These are phyloP conservation scores for Coregonus ussuriensis DNA, from an alignment of 2,797 vertebrate genomes.

Conservation along the genomic window DNA sequence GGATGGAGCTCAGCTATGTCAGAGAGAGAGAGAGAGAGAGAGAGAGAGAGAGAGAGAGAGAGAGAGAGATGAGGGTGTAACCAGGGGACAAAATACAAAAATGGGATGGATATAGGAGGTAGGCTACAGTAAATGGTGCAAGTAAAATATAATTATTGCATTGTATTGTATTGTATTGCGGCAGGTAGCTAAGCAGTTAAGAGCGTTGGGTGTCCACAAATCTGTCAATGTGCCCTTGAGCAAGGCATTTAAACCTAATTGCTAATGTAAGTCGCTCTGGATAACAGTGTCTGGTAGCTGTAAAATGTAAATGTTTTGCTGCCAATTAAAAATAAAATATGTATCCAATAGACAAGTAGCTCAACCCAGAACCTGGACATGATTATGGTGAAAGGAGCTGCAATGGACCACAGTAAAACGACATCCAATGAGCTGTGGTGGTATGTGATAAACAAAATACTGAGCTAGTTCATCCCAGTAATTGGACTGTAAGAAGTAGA, in stretches of 20 bases:
- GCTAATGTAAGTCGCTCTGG: too few relatives aligned
- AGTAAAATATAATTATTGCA: neutral
- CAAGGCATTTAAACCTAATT: too few relatives aligned
- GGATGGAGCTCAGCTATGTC: conserved; percentile 30
- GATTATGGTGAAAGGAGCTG: neutral
- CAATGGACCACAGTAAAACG: neutral
- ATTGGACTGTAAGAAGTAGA: neutral
- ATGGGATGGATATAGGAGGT: too few relatives aligned
- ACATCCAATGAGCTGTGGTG: neutral
- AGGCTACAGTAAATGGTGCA: neutral
- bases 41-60: too few relatives aligned
- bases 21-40: neutral
- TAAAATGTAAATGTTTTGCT: neutral
- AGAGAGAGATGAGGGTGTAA: too few relatives aligned
- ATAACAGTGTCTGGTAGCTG: too few relatives aligned
- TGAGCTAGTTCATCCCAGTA: neutral
- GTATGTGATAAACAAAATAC: neutral
- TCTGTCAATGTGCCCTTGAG: too few relatives aligned
- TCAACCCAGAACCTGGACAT: neutral
- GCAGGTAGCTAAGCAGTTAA: too few relatives aligned
- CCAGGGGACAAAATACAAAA: too few relatives aligned
- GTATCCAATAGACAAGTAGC: neutral
- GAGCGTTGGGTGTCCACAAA: too few relatives aligned
- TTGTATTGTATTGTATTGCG: too few relatives aligned
- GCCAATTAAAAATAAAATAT: neutral